These are phyloP conservation scores for Mobula birostris DNA, from an alignment of 2,113 vertebrate genomes.

Conservation along the genomic window DNA sequence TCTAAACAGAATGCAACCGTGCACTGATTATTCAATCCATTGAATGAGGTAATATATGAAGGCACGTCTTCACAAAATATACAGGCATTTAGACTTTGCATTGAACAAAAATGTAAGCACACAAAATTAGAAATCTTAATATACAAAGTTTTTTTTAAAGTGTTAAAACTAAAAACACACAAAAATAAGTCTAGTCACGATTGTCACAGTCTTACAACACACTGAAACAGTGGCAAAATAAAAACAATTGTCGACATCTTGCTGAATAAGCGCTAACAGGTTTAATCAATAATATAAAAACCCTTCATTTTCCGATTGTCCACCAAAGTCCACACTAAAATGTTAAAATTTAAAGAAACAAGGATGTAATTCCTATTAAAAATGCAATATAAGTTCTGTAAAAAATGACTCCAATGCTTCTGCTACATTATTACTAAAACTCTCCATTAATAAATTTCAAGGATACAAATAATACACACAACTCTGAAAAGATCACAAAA, in stretches of 20 bases:
- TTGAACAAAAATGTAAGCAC: constrained; percentile 26
- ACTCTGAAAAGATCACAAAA: constrained; percentile 35
- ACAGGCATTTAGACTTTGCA: constrained; percentile 34
- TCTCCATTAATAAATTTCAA: constrained; percentile 38
- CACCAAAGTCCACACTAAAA: constrained; percentile 51
- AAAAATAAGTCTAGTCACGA: constrained; percentile 49
- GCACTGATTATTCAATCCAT: constrained; percentile 22
- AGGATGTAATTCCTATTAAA: constrained; percentile 55
- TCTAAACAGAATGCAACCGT: constrained; percentile 32
- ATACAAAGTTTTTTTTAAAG: constrained; percentile 49
- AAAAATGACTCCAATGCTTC: constrained; percentile 59
- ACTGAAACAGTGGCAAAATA: constrained; percentile 47
- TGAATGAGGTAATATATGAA: constrained; percentile 37
- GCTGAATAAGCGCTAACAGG: constrained; percentile 44
- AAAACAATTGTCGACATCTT: constrained; percentile 42
- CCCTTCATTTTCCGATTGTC: constrained; percentile 56
- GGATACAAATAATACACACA: constrained; percentile 30
- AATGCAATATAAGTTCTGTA: constrained; percentile 60
- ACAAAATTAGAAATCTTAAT: constrained; percentile 42
- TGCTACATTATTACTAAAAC: constrained; percentile 53
- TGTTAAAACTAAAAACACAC: constrained; percentile 52
- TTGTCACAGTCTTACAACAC: constrained; percentile 54
- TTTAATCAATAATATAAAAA: constrained; percentile 41
- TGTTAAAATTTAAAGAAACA: constrained; percentile 45
- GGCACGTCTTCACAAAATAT: constrained; percentile 37